phyloP scores from a whole-genome alignment of 1,140 invertebrate genomes.

The Temnothorax nylanderi region DNA sequence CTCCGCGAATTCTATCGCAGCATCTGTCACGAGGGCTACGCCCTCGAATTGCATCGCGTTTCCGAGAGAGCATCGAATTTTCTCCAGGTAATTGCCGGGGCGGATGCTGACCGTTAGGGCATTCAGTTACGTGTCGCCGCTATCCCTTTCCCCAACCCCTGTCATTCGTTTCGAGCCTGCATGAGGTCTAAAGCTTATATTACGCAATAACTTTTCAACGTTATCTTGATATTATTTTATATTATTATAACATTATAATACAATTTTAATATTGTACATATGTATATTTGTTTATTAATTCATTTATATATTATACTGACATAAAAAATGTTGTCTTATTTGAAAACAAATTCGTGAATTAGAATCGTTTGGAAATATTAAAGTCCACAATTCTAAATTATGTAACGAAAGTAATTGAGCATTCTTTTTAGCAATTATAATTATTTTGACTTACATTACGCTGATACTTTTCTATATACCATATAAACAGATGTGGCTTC shows the following conservation, averaged over 20 bases:
- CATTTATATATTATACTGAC: not conserved
- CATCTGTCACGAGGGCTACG: not conserved
- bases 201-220: no score
- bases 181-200: not conserved
- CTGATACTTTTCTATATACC: not conserved
- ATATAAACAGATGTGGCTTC: not conserved
- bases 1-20: not conserved
- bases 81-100: conserved; percentile 59
- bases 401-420: not conserved
- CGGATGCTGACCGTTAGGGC: conserved; percentile 57
- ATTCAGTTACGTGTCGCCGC: conserved; percentile 63
- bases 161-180: not conserved
- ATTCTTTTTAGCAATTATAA: not conserved
- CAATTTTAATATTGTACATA: not conserved
- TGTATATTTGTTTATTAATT: not conserved
- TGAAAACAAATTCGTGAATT: not conserved
- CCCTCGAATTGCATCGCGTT: not conserved
- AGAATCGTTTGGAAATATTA: not conserved
- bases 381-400: not conserved
- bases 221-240: not conserved
- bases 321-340: not conserved
- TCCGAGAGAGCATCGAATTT: conserved; percentile 48
- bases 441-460: not conserved
- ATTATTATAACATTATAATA: not conserved
- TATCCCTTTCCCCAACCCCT: conserved; percentile 35